Conservation (phyloP, 2,888 invertebrate genomes). For the Palloptera scutellata region DNA sequence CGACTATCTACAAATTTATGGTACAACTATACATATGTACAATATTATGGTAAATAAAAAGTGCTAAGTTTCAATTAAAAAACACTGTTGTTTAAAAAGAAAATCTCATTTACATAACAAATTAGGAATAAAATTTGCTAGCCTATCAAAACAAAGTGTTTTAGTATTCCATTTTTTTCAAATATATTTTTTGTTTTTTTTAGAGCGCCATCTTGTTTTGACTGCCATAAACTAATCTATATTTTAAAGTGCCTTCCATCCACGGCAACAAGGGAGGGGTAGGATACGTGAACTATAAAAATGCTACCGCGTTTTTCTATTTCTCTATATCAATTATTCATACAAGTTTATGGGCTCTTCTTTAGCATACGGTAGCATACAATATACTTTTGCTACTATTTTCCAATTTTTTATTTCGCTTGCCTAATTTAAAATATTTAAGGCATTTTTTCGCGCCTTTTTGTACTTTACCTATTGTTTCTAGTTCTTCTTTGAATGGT, state of each 20-base stretch:
- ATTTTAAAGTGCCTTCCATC: no score
- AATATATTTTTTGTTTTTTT: conserved; percentile 11
- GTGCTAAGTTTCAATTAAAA: no score
- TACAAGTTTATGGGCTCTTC: conserved; percentile 44
- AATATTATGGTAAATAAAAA: no score
- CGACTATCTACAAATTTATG: no score
- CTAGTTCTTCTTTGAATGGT: no score
- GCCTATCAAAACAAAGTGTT: conserved; percentile 12
- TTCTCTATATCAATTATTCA: conserved; percentile 56
- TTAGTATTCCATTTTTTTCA: background rate
- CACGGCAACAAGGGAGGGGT: no score
- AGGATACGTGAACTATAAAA: conserved; percentile 44
- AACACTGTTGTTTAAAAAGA: no score
- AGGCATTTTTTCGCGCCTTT: conserved; percentile 22
- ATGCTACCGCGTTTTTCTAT: conserved; percentile 53
- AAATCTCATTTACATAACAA: conserved; percentile 25
- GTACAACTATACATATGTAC: no score
- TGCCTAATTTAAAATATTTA: conserved; percentile 36
- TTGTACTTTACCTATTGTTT: conserved; percentile 3
- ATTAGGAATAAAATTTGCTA: conserved; percentile 8
- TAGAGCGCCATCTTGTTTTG: conserved; percentile 13
- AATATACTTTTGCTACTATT: conserved; percentile 8
- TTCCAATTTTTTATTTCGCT: conserved; percentile 1
- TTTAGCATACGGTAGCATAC: conserved; percentile 8
- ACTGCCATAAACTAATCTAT: conserved; percentile 16